Evolutionary conservation across 2,888 invertebrate species (phyloP), one percentile per base, ranked within the genome.

Genomic region (Drosophila maculinotata): DNA sequence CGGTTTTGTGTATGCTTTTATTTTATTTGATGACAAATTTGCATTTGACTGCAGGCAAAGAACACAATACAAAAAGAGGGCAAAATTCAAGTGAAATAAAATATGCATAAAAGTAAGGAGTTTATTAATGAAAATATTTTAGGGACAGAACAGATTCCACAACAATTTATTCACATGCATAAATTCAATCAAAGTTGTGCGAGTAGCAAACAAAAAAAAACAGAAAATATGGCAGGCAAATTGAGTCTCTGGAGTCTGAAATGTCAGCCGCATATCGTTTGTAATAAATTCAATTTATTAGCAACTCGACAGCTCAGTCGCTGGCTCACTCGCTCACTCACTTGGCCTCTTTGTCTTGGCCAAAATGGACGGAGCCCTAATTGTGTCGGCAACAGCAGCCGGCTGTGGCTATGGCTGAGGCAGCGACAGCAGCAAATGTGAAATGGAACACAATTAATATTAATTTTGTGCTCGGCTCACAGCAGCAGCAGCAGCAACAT

Each of bases 211-310:
- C 39, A 39, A 38, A 4, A 41, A 15, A 31, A 36, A 23, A 25
- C 12, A 45, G n/a, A 39, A 58, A 64, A 58, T 70, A 58, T 58
- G 52, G 30, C 23, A 33, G 23, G 62, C 59, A 85, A 85, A 82
- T 79, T 76, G 58, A 80, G 64, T 83, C 88, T 71, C 72, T 57
- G 53, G 69, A 52, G 66, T 59, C 54, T 48, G 48, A 63, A 67
- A 80, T 80, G 87, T 77, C 80, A 69, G 60, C 69, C 59, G 68
- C 60, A 72, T 72, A 84, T 80, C 69, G 58, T 53, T 58, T 67
- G 73, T 69, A 82, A 85, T 82, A 85, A 85, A 82, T 82, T 87
- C 57, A 79, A 85, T 87, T 81, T 85, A 87, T 70, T 76, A 70
- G 70, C 64, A 69, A 31, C 76, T 70, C 59, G 59, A 59, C 54